Percentiles rank a stretch among this genome's conserved stretches.
Conservation (phyloP, 2,797 vertebrate species). For the Tinamus major region DNA sequence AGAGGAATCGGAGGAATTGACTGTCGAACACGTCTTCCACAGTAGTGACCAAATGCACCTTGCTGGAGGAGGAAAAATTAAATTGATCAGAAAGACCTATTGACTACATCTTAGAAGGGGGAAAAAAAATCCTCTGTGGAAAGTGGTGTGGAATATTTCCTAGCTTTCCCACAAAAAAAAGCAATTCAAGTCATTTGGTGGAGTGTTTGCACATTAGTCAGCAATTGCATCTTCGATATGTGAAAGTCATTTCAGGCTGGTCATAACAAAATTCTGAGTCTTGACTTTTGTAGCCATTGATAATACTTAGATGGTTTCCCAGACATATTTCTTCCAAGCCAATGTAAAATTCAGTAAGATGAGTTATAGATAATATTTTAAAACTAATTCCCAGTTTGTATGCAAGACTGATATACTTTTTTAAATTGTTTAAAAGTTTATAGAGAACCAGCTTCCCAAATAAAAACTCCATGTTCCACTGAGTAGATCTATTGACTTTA, state of each 20-base stretch:
- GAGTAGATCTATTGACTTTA: neutral
- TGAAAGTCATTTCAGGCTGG: neutral
- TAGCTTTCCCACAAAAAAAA: neutral
- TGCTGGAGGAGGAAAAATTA: neutral
- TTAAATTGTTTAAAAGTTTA: neutral
- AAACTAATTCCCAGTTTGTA: neutral
- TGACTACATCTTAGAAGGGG: neutral
- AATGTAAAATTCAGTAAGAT: neutral
- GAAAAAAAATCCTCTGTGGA: neutral
- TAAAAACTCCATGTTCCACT: neutral
- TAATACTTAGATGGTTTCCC: neutral
- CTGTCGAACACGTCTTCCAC: neutral
- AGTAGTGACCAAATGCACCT: neutral
- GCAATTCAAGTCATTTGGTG: neutral
- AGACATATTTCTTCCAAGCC: neutral
- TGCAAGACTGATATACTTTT: neutral
- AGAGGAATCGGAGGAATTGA: neutral
- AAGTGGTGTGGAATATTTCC: neutral
- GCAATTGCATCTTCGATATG: neutral
- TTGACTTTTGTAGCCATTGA: neutral
- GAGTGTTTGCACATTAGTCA: neutral
- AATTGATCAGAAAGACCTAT: neutral
- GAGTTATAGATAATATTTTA: neutral
- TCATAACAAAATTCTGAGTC: neutral
- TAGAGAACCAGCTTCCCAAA: neutral